Conservation (phyloP, 2,797 vertebrate genomes). For the Hybognathus amarus region DNA sequence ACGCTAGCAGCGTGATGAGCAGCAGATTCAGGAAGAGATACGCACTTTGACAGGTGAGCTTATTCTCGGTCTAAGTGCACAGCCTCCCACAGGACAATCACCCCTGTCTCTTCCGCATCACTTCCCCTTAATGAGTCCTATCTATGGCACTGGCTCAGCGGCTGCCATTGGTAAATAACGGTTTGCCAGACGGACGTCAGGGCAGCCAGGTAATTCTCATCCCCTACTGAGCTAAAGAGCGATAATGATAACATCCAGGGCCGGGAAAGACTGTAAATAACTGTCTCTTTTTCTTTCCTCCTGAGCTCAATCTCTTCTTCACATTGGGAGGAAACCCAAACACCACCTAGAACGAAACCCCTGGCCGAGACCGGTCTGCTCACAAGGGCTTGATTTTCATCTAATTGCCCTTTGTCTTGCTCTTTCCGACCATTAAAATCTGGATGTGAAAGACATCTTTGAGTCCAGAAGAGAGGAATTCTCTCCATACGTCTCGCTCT, state of each 20-base stretch:
- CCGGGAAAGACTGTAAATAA: constrained; percentile 41
- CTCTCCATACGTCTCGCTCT: background rate
- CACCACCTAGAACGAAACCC: constrained; percentile 12
- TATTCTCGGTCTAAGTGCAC: constrained; percentile 60
- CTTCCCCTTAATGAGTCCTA: constrained; percentile 61
- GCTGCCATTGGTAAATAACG: constrained; percentile 60
- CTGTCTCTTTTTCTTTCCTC: constrained; percentile 52
- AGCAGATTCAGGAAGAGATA: constrained; percentile 30
- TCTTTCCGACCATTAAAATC: constrained; percentile 17
- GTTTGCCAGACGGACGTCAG: constrained; percentile 45
- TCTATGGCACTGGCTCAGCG: constrained; percentile 53
- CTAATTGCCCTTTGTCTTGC: constrained; percentile 35
- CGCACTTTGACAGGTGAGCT: constrained; percentile 52
- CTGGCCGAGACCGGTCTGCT: background rate
- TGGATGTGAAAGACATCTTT: constrained; percentile 7
- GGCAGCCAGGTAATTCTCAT: constrained; percentile 52
- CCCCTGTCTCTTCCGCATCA: constrained; percentile 54
- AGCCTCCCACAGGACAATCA: constrained; percentile 65
- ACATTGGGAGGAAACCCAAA: constrained; percentile 31
- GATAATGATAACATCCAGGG: constrained; percentile 57
- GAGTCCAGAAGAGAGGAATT: constrained; percentile 4
- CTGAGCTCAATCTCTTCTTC: constrained; percentile 43
- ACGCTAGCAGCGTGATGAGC: background rate
- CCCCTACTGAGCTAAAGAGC: constrained; percentile 57
- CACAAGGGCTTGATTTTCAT: constrained; percentile 5